Conservation (phyloP, 2,797 vertebrate genomes). For the Helicolenus hilgendorfi region DNA sequence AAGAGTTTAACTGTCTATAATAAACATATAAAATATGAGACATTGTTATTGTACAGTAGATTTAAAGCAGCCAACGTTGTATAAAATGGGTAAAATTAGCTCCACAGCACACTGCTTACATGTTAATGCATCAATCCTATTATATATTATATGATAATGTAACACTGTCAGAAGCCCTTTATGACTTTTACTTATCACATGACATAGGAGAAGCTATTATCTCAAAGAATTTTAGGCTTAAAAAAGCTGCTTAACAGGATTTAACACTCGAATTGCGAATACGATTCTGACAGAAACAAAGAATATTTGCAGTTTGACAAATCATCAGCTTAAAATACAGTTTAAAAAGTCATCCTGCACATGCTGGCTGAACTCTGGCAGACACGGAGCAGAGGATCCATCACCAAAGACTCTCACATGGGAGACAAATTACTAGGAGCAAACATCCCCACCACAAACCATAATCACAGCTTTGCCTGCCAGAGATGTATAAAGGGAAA, state of each 20-base stretch:
- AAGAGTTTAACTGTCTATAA: neutral
- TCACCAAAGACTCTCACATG: constrained; percentile 57
- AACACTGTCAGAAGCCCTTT: neutral
- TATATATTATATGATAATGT: neutral
- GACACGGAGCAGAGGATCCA: constrained; percentile 39
- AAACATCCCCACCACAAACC: constrained; percentile 80
- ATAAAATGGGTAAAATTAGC: neutral
- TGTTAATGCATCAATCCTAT: neutral
- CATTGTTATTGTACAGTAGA: neutral
- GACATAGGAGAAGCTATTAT: neutral
- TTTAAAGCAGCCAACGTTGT: neutral
- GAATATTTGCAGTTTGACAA: neutral
- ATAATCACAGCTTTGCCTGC: constrained; percentile 81
- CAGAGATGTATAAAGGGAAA: constrained; percentile 76
- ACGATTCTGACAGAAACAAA: neutral
- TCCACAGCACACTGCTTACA: neutral
- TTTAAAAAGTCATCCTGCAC: neutral
- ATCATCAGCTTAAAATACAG: neutral
- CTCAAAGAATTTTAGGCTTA: neutral
- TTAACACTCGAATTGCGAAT: too few species aligned
- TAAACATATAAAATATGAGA: neutral
- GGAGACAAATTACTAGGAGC: constrained; percentile 70
- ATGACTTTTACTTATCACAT: neutral
- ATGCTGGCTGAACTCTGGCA: constrained; percentile 25
- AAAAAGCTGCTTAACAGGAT: neutral